Base-by-base conservation (phyloP, 2,888 invertebrate species). In the Meiosimyza platycephala region DNA sequence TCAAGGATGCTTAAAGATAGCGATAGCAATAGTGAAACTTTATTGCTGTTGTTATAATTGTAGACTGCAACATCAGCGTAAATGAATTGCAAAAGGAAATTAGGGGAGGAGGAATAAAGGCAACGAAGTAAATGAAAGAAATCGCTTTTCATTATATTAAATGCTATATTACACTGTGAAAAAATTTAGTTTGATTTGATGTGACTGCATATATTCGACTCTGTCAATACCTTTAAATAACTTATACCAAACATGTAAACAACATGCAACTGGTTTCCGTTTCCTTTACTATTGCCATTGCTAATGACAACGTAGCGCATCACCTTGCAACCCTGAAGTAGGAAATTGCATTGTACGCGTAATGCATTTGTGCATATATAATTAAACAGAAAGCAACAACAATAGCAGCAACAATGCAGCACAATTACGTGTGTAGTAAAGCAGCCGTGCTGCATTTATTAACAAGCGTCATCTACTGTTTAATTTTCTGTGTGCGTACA, bases 1-100 rank as follows among this genome's bases (percentile, higher is more conserved):
- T 57, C 57, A 57, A 57, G 57, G 57, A 57, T 57, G 12, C 57
- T 57, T 57, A 11, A 57, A 57, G 28, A 57, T 22, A 22, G 57
- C 57, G 28, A 57, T 28, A 57, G 28, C 28, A 22, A 28, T 28
- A 22, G 22, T 6, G 18, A 22, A 12, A 57, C 28, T 57, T 22
- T 28, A 57, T 28, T 18, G 57, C 57, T 28, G 22, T 15, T 57
- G 57, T 22, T 28, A 15, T 9, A 13, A 22, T 28, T 22, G 57
- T 15, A 28, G 28, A 57, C 18, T 22, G 1, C 22, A 57, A 7
- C 6, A 22, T 28, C 13, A 57, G 18, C 22, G 22, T 55, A 18
- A 57, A 57, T 28, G 57, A 28, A 57, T 28, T 6, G 28, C 6
- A 28, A 57, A 5, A 15, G 28, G 13, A 2, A 28, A 6, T 15